Evolutionary conservation across 2,113 vertebrate species (phyloP).

Genomic region (Caranx melampygus): DNA sequence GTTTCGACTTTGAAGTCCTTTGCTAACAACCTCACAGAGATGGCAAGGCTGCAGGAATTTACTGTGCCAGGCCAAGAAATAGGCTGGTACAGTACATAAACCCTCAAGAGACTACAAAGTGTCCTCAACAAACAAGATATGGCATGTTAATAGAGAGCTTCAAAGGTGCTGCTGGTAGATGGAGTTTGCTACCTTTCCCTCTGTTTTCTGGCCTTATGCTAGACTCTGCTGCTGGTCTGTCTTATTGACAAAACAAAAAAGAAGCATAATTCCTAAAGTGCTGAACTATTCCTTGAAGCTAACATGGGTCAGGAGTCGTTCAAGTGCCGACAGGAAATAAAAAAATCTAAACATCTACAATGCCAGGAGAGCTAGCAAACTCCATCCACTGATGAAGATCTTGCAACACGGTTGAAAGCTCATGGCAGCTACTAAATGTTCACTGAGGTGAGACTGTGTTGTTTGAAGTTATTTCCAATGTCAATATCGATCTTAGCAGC

Average conservation of each 20-base stretch:
- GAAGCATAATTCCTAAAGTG: too few species aligned
- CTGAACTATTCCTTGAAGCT: too few species aligned
- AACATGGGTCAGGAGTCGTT: not conserved
- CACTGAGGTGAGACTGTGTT: not conserved
- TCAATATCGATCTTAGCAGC: not conserved
- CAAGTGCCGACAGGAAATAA: not conserved
- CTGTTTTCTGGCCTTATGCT: too few species aligned
- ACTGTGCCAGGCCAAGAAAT: too few species aligned
- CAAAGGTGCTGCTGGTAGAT: not conserved
- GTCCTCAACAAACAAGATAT: not conserved
- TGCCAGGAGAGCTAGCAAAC: not conserved
- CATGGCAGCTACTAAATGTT: not conserved
- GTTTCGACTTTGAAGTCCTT: not conserved
- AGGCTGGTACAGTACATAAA: not conserved
- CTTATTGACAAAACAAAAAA: too few species aligned
- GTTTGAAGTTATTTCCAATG: too few species aligned
- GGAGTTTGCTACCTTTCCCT: not conserved
- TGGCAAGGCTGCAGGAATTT: not conserved
- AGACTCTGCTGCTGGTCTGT: too few species aligned
- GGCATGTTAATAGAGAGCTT: not conserved
- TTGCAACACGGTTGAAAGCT: not conserved
- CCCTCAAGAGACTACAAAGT: not conserved
- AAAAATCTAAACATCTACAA: not conserved
- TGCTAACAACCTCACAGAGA: not conserved
- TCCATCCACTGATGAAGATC: not conserved